Base-by-base conservation (phyloP, 2,113 vertebrate genomes). In the Catharus minimus region DNA sequence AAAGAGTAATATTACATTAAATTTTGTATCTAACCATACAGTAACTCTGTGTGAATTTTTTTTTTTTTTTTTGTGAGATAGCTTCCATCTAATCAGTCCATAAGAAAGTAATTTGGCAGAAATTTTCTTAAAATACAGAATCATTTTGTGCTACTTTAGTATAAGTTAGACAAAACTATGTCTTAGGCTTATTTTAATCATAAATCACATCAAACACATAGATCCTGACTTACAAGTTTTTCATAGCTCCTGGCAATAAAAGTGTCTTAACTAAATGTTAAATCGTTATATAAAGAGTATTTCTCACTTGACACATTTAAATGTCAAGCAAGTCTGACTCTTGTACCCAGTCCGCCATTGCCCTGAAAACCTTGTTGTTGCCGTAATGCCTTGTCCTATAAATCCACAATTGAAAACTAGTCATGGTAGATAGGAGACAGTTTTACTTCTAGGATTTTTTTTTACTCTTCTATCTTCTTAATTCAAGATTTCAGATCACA, bases 211-310 rank as follows among this genome's bases (percentile, higher is more conserved):
- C 84, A 96, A 93, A 89, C 47, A 85, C 33, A 92, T 86, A 95
- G 93, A 95, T 96, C 39, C 66, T 92, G 79, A 93, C 28, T 82
- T 78, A 88, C 43, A 85, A 84, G 19, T 79, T 47, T 86, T 73
- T 94, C 81, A 90, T 60, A 86, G 55, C 50, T 93, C 21, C 73
- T 41, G 24, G 36, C 38, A 95, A 92, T 93, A 90, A 89, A 97
- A 96, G 20, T 92, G 46, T 89, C 83, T 79, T 79, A 74, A 92
- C 18, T 94, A 95, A 94, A 96, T 94, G 95, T 97, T 84, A 80
- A 52, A 62, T 4, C 92, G 23, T 74, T 93, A 82, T 94, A 93
- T 61, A 56, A 58, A 83, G 20, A 20, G 8, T 75, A 88, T 88
- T 93, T 92, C 62, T 97, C 68, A 57, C 28, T 27, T 91, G 90